Conservation (phyloP, 2,113 vertebrate species). For the Limnothrissa miodon region DNA sequence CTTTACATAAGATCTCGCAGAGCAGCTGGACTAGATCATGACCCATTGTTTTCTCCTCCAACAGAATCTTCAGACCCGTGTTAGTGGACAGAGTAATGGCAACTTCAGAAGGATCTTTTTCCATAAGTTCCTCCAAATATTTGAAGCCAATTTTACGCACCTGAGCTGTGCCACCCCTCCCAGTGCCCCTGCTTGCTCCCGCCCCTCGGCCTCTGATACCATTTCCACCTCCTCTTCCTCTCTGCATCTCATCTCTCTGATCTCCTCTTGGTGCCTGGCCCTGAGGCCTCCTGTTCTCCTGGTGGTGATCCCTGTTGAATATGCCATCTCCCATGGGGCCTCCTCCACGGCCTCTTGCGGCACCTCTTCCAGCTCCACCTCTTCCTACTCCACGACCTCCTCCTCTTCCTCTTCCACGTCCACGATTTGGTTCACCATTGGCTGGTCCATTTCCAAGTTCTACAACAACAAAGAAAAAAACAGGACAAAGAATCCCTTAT, state of each 20-base stretch:
- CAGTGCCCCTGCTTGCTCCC: conserved; percentile 48
- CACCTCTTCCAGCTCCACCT: background rate
- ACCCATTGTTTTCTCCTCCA: conserved; percentile 71
- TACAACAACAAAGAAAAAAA: conserved; percentile 19
- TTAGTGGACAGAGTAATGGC: conserved; percentile 79
- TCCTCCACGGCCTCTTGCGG: background rate
- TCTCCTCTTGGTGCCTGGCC: conserved; percentile 48
- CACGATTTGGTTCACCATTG: conserved; percentile 3
- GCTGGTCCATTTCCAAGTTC: conserved; percentile 32
- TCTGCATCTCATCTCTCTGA: conserved; percentile 42
- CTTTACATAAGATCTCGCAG: conserved; percentile 80
- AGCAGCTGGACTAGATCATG: conserved; percentile 76
- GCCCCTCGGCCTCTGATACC: conserved; percentile 46
- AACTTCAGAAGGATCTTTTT: conserved; percentile 79
- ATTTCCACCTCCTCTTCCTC: conserved; percentile 51
- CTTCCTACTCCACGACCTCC: background rate
- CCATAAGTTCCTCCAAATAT: conserved; percentile 75
- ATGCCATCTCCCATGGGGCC: conserved; percentile 19
- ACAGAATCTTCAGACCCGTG: conserved; percentile 66
- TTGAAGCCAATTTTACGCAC: conserved; percentile 71
- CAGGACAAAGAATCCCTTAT: background rate
- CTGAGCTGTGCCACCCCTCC: conserved; percentile 48
- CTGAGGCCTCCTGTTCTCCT: conserved; percentile 22
- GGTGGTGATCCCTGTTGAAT: conserved; percentile 17
- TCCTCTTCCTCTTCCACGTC: background rate